A percentile compares a stretch with the other conserved stretches of the same genome.
These are phyloP conservation scores for Thamnophis sirtalis DNA, from an alignment of 2,113 vertebrate genomes.

Conservation along the genomic window DNA sequence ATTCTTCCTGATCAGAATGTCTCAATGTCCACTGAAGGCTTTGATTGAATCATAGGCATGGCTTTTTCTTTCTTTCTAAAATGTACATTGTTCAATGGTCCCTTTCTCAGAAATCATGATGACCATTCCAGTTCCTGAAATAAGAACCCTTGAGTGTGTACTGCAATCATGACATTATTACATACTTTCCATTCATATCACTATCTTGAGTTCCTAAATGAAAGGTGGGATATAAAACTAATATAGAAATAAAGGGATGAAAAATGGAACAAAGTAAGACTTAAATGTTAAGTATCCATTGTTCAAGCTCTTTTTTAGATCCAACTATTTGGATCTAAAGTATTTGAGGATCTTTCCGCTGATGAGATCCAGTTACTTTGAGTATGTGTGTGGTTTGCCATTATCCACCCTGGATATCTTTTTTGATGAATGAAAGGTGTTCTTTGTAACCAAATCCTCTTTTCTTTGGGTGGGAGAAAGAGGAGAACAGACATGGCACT, in stretches of 20 bases:
- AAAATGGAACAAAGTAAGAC: neutral
- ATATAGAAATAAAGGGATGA: neutral
- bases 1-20: conserved; percentile 54
- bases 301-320: conserved; percentile 38
- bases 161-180: neutral
- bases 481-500: neutral
- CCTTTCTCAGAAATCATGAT: neutral
- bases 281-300: neutral
- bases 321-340: neutral
- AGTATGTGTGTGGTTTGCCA: conserved; percentile 45
- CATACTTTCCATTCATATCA: neutral
- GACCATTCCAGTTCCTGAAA: neutral
- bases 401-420: conserved; percentile 62
- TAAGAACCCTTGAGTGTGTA: neutral
- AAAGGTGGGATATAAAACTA: neutral
- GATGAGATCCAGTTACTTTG: conserved; percentile 71
- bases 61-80: conserved; percentile 19
- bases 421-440: conserved; percentile 70
- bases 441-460: conserved; percentile 70
- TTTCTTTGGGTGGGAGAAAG: conserved; percentile 40
- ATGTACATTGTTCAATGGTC: neutral
- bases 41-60: neutral
- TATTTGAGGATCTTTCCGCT: conserved; percentile 48
- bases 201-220: neutral
- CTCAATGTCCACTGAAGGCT: conserved; percentile 11